Evolutionary conservation across 1,140 invertebrate genomes (phyloP).

Genomic region (Pogonus chalceus): DNA sequence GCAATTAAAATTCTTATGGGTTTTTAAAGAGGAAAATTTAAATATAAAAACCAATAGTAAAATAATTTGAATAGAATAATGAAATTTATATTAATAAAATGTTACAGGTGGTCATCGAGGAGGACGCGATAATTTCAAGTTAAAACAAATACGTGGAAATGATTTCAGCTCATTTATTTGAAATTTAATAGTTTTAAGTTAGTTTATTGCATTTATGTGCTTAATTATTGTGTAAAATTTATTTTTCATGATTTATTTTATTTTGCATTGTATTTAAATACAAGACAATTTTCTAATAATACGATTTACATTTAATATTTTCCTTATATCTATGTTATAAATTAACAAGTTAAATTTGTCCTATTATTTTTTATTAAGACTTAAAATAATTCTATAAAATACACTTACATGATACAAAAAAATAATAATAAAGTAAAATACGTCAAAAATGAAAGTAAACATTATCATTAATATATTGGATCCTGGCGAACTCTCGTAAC

Average conservation of each 20-base stretch:
- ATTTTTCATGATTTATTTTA: neutral
- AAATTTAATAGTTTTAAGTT: neutral
- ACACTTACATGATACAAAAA: slow-evolving; percentile 4
- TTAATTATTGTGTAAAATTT: slow-evolving; percentile 1
- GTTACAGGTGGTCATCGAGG: neutral
- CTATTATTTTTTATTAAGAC: neutral
- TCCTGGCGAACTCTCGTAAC: no score
- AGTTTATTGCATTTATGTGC: neutral
- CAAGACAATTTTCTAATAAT: neutral
- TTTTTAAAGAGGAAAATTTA: no score
- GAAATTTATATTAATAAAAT: no score
- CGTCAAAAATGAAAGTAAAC: neutral
- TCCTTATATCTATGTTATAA: no score
- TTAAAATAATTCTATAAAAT: slow-evolving; percentile 7
- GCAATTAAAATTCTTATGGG: no score
- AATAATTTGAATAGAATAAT: no score
- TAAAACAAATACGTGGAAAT: neutral
- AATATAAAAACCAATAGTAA: no score
- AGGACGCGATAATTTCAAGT: slow-evolving; percentile 1
- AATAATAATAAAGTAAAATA: neutral
- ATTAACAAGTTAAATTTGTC: neutral
- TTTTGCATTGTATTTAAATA: slow-evolving; percentile 3
- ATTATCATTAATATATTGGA: no score
- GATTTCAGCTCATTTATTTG: neutral
- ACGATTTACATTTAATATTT: no score